A percentile compares a stretch with the other conserved stretches of the same genome.
phyloP scores from a whole-genome alignment of 2,888 invertebrate species.

The Tipula vernalis region DNA sequence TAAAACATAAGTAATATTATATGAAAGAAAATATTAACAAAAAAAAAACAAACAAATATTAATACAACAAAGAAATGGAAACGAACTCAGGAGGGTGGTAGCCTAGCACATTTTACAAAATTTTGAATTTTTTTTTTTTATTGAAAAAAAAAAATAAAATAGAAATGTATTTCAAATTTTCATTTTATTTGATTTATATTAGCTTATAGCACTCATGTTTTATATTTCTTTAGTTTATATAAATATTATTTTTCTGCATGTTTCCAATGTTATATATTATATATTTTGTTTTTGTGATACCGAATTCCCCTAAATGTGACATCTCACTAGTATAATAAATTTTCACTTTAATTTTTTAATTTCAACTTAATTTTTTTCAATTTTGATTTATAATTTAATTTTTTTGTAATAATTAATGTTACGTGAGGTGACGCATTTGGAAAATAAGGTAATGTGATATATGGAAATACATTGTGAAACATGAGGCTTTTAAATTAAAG shows the following conservation, averaged over 20 bases:
- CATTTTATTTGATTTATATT: constrained; percentile 11
- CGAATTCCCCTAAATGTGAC: constrained; percentile 34
- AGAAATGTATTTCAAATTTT: neutral
- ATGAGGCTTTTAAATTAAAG: constrained; percentile 24
- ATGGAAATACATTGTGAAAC: constrained; percentile 38
- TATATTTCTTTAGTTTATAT: constrained; percentile 11
- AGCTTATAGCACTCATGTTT: constrained; percentile 14
- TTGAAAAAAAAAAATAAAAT: neutral
- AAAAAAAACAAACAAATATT: constrained; percentile 1
- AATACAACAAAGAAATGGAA: constrained; percentile 11
- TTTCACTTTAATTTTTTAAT: constrained; percentile 16
- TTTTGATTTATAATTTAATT: constrained; percentile 6
- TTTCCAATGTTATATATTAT: constrained; percentile 15
- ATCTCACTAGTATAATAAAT: constrained; percentile 26
- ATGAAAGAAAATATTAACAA: constrained; percentile 9
- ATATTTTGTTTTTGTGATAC: constrained; percentile 29
- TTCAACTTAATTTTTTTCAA: constrained; percentile 6
- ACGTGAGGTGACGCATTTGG: constrained; percentile 38
- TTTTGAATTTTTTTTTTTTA: neutral
- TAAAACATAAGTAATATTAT: constrained; percentile 11
- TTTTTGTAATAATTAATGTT: constrained; percentile 19
- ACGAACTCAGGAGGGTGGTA: constrained; percentile 12
- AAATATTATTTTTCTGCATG: constrained; percentile 14
- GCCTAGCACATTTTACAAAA: constrained; percentile 12
- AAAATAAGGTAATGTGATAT: constrained; percentile 35